Evolutionary conservation across 2,113 vertebrate species (phyloP), one percentile per base, ranked within the genome.

Genomic region (Neodontobutis hainanensis): DNA sequence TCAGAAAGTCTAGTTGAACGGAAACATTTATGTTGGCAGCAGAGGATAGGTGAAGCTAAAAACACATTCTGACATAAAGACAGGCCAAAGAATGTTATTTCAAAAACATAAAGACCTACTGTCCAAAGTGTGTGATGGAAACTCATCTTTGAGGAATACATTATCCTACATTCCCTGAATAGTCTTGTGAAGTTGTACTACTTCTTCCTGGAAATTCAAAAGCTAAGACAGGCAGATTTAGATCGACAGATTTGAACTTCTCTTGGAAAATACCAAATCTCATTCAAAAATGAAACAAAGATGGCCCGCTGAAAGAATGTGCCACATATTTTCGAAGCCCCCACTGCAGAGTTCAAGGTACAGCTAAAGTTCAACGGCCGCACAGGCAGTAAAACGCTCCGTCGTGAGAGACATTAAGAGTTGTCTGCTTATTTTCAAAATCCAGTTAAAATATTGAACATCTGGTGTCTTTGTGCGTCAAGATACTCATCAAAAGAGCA

Each of bases 401-500:
- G 3, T n/a, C 61, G 51, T 45, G 56, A 46, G 38, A 32, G n/a
- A 69, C 49, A 47, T 51, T n/a, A 59, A 52, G 35, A 35, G 46
- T 46, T 75, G 40, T 56, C 70, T 10, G n/a, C 43, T 55, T 68
- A 68, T 68, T 70, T 61, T 50, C 68, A 43, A 5, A 64, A 40
- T 46, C 50, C 83, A 85, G 82, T 53, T 62, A 43, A 85, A 86
- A 85, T 56, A 89, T 40, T 11, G 36, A 75, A 82, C 84, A 85
- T 82, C 78, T 85, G 84, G 45, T 61, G 42, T 68, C 70, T 65
- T 56, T 11, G 3, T 73, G 65, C 68, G 59, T 65, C 72, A 49
- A 59, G 49, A 73, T 58, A 65, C 70, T 77, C 70, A 75, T 83
- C 60, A 73, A 51, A 73, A 75, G 38, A 67, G 47, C 65, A 72